Conservation (phyloP, 2,888 invertebrate genomes). For the Tetropium fuscum region DNA sequence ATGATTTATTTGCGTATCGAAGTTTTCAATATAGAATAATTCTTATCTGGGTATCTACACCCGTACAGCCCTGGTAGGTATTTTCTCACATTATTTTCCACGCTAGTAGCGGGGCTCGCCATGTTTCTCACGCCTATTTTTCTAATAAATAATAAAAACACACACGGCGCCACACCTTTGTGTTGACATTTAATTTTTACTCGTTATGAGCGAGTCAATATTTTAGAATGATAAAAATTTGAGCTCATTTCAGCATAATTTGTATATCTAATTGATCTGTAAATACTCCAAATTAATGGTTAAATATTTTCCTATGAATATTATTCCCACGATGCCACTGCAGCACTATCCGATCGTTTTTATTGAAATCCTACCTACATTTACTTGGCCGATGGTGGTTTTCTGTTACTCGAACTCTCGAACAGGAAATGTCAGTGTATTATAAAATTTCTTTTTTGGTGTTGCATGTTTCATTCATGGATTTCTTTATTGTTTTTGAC, state of each 20-base stretch:
- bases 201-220: slow-evolving; percentile 22
- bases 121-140: slow-evolving; percentile 40
- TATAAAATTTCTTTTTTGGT: background rate
- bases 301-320: slow-evolving; percentile 15
- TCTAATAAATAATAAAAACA: slow-evolving; percentile 34
- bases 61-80: no score
- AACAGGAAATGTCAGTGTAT: background rate
- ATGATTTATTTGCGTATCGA: no score
- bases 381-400: background rate
- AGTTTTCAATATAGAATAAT: no score
- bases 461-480: slow-evolving; percentile 17
- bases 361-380: background rate
- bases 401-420: background rate
- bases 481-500: slow-evolving; percentile 20
- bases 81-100: slow-evolving; percentile 18
- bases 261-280: slow-evolving; percentile 20
- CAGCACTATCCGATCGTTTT: background rate
- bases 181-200: slow-evolving; percentile 37
- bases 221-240: slow-evolving; percentile 27
- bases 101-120: background rate
- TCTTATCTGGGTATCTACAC: no score
- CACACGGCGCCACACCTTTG: slow-evolving; percentile 37
- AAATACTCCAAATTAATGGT: slow-evolving; percentile 10
- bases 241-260: slow-evolving; percentile 20
- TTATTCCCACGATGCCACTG: slow-evolving; percentile 6